Percentiles rank a stretch among this genome's conserved stretches.
These are phyloP conservation scores for Drosophila punjabiensis DNA, from an alignment of 1,140 invertebrate species.

Conservation along the genomic window DNA sequence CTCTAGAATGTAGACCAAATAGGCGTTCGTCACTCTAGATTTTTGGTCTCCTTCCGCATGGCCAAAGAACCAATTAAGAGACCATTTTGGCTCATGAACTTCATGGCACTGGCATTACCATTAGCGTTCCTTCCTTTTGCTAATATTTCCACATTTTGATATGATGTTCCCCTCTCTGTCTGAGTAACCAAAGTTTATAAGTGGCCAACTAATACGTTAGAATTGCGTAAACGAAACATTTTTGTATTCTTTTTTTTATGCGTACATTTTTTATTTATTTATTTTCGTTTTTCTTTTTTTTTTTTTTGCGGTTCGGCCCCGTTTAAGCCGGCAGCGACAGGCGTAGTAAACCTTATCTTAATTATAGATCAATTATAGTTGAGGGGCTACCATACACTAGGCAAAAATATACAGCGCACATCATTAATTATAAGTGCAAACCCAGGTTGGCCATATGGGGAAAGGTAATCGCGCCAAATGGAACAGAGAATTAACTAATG, in stretches of 20 bases:
- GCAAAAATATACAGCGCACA: constrained; percentile 34
- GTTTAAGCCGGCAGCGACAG: constrained; percentile 52
- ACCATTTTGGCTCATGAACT: constrained; percentile 18
- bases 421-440: constrained; percentile 54
- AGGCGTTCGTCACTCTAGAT: constrained; percentile 32
- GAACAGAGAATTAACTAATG: constrained; percentile 35
- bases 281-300: constrained; percentile 1
- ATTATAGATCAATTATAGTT: constrained; percentile 80
- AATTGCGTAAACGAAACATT: constrained; percentile 69
- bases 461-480: constrained; percentile 26
- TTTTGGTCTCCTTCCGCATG: constrained; percentile 48
- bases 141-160: constrained; percentile 17
- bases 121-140: constrained; percentile 18
- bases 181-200: constrained; percentile 41
- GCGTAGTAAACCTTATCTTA: constrained; percentile 74
- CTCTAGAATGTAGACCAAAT: constrained; percentile 26
- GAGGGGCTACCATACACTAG: constrained; percentile 28
- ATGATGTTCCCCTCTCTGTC: not conserved
- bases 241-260: constrained; percentile 50
- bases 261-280: constrained; percentile 1
- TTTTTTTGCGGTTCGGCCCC: constrained; percentile 13
- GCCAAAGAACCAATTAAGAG: constrained; percentile 44
- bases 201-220: constrained; percentile 39
- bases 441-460: constrained; percentile 26
- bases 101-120: constrained; percentile 43